Evolutionary conservation across 2,888 invertebrate species (phyloP).

Genomic region (Eilema depressum): DNA sequence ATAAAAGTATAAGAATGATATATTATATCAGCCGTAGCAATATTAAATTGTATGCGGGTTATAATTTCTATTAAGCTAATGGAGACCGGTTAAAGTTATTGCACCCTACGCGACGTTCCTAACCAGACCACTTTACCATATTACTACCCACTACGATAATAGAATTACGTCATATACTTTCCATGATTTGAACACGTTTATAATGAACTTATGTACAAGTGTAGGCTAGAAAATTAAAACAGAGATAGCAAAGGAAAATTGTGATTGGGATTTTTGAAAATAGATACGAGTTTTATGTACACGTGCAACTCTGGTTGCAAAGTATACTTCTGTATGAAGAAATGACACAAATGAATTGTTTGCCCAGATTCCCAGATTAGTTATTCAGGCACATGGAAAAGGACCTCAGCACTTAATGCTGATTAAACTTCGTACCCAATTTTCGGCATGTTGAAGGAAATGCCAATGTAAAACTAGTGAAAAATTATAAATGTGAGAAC

Average conservation of each 20-base stretch:
- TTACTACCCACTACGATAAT: slow-evolving; percentile 58
- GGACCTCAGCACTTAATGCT: too few relatives aligned
- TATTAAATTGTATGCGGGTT: slow-evolving; percentile 59
- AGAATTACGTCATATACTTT: slow-evolving; percentile 52
- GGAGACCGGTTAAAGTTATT: slow-evolving; percentile 59
- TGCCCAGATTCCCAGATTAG: too few relatives aligned
- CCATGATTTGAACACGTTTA: slow-evolving; percentile 29
- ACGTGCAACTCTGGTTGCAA: too few relatives aligned
- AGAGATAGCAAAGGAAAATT: neutral
- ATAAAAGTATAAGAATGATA: slow-evolving; percentile 28
- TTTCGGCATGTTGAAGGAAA: too few relatives aligned
- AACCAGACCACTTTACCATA: slow-evolving; percentile 64
- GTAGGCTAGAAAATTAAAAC: neutral
- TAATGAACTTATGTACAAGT: slow-evolving; percentile 15
- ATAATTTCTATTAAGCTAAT: slow-evolving; percentile 68
- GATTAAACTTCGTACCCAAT: too few relatives aligned
- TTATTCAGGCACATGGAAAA: too few relatives aligned
- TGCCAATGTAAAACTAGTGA: too few relatives aligned
- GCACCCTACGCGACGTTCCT: slow-evolving; percentile 56
- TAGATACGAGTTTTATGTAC: too few relatives aligned
- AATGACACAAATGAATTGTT: neutral
- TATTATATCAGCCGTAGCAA: slow-evolving; percentile 19
- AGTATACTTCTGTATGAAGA: neutral
- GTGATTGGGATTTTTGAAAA: too few relatives aligned
- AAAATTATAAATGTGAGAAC: too few relatives aligned